Conservation (phyloP, 2,888 invertebrate genomes). For the Brachypterus glaber region DNA sequence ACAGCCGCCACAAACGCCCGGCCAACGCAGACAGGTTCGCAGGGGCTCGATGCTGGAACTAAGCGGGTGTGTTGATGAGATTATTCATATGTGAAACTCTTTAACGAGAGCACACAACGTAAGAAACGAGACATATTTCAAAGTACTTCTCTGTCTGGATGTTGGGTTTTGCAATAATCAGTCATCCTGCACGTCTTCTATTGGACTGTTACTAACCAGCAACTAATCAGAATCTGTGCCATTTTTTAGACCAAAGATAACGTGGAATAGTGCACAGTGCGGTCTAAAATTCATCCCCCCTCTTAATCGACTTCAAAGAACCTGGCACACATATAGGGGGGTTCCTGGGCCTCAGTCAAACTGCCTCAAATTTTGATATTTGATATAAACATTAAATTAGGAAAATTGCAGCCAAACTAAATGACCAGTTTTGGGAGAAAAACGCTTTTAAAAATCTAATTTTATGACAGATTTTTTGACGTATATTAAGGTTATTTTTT, state of each 20-base stretch:
- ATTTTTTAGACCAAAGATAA: not conserved
- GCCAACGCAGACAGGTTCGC: slow-evolving; percentile 56
- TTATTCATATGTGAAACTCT: slow-evolving; percentile 25
- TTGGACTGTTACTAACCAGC: slow-evolving; percentile 3
- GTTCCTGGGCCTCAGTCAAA: too few species aligned
- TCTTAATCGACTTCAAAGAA: too few species aligned
- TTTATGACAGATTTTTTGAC: too few species aligned
- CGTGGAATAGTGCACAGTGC: slow-evolving; percentile 1
- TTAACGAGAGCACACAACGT: slow-evolving; percentile 21
- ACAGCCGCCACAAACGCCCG: slow-evolving; percentile 52
- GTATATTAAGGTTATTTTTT: too few species aligned
- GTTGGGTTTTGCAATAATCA: slow-evolving; percentile 12
- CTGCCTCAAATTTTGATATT: too few species aligned
- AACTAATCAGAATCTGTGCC: slow-evolving; percentile 3
- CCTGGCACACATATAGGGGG: too few species aligned
- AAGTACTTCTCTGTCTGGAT: slow-evolving; percentile 14
- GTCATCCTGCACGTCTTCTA: slow-evolving; percentile 17
- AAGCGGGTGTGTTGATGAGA: slow-evolving; percentile 53
- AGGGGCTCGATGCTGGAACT: slow-evolving; percentile 77
- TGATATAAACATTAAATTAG: too few species aligned
- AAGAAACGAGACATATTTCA: slow-evolving; percentile 21
- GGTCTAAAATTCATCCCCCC: too few species aligned
- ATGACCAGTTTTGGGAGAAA: too few species aligned
- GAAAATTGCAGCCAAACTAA: too few species aligned
- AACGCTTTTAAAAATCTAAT: too few species aligned